A percentile compares a stretch with the other conserved stretches of the same genome.
Evolutionary conservation across 2,888 invertebrate genomes (phyloP).

Genomic region (Dugesia japonica): DNA sequence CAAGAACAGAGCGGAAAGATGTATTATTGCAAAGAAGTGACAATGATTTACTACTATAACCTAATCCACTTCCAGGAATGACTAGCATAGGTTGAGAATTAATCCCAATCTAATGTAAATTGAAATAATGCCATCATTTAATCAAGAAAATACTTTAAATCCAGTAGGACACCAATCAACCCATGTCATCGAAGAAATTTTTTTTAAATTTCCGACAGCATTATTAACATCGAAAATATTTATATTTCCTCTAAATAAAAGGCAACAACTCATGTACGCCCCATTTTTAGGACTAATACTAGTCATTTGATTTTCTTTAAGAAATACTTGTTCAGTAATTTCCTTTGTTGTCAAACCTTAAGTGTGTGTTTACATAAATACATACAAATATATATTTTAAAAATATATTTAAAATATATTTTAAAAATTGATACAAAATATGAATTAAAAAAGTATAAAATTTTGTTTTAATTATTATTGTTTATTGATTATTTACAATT

Average conservation of each 20-base stretch:
- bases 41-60: neutral
- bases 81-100: conserved; percentile 11
- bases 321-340: neutral
- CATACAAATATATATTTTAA: too few relatives aligned
- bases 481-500: too few relatives aligned
- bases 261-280: conserved; percentile 12
- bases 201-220: neutral
- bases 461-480: too few relatives aligned
- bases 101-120: neutral
- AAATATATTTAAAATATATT: too few relatives aligned
- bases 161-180: conserved; percentile 25
- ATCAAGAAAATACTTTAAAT: neutral
- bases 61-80: conserved; percentile 3
- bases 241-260: conserved; percentile 12
- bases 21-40: neutral
- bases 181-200: neutral
- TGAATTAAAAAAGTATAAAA: too few relatives aligned
- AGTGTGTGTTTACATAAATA: too few relatives aligned
- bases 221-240: neutral
- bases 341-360: neutral
- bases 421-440: too few relatives aligned
- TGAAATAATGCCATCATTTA: neutral
- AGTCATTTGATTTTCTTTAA: conserved; percentile 14
- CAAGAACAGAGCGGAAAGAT: neutral
- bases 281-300: neutral